Percentiles rank a stretch among this genome's conserved stretches.
Evolutionary conservation across 2,797 vertebrate species (phyloP).

Genomic region (Neomorphus geoffroyi): DNA sequence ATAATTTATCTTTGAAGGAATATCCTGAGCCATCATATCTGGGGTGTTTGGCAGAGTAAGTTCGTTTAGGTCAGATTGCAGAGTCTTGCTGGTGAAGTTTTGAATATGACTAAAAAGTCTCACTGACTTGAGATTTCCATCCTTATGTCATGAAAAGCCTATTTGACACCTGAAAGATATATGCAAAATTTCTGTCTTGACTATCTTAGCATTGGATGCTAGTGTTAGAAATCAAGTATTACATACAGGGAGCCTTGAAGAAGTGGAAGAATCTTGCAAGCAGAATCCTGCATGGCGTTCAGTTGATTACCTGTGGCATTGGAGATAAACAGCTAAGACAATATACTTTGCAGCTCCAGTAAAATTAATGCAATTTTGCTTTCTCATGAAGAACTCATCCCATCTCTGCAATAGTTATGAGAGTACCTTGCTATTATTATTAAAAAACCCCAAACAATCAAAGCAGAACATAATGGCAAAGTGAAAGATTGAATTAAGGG

Average conservation of each 20-base stretch:
- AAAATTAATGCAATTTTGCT: neutral
- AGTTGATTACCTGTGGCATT: neutral
- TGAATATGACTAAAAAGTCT: neutral
- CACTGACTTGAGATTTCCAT: neutral
- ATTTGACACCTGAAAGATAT: neutral
- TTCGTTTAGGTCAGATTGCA: neutral
- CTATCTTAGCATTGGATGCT: neutral
- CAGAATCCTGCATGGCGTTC: neutral
- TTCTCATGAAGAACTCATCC: neutral
- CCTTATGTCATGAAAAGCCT: neutral
- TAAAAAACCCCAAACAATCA: neutral
- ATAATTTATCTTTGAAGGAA: neutral
- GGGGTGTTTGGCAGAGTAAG: neutral
- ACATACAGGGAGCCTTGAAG: neutral
- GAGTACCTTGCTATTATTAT: neutral
- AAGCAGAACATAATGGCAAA: neutral
- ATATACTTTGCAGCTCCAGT: neutral
- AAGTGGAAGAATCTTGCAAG: neutral
- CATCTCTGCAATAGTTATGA: neutral
- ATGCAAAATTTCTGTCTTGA: neutral
- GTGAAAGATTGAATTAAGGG: neutral
- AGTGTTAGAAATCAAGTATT: neutral
- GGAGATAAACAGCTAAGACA: neutral
- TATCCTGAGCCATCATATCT: neutral
- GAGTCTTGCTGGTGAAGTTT: neutral